Evolutionary conservation across 2,797 vertebrate genomes (phyloP).

Genomic region (Rhinophrynus dorsalis): DNA sequence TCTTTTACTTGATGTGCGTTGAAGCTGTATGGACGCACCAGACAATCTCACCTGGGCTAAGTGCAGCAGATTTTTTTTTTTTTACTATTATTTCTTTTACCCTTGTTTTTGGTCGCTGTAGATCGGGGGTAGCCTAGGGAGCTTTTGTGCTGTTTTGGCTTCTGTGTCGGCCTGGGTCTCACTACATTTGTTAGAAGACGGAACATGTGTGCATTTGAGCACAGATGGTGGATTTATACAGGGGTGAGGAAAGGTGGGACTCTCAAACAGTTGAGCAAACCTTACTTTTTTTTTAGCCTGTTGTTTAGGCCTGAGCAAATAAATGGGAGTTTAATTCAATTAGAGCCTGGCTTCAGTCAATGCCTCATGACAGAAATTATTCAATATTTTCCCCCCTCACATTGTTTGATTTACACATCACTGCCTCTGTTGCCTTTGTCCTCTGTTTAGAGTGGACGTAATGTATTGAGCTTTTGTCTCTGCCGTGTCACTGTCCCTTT

Average conservation of each 20-base stretch:
- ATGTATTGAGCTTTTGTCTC: slow-evolving; percentile 94
- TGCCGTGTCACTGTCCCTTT: slow-evolving; percentile 88
- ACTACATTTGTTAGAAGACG: slow-evolving; percentile 87
- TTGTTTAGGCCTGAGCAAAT: slow-evolving; percentile 93
- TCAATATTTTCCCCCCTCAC: slow-evolving; percentile 79
- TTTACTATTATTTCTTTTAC: slow-evolving; percentile 49
- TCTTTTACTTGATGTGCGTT: slow-evolving; percentile 93
- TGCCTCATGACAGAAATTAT: slow-evolving; percentile 87
- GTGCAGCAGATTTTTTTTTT: slow-evolving; percentile 67
- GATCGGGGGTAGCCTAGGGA: slow-evolving; percentile 88
- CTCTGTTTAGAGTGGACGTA: slow-evolving; percentile 80
- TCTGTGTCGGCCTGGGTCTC: slow-evolving; percentile 81
- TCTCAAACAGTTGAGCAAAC: slow-evolving; percentile 89
- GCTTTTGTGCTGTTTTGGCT: slow-evolving; percentile 95
- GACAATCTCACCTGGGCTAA: slow-evolving; percentile 85
- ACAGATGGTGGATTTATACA: slow-evolving; percentile 96
- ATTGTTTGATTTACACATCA: slow-evolving; percentile 95
- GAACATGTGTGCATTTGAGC: slow-evolving; percentile 85
- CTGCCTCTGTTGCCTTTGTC: slow-evolving; percentile 92
- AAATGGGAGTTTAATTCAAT: slow-evolving; percentile 99
- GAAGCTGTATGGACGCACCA: slow-evolving; percentile 79
- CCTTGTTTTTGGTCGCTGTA: slow-evolving; percentile 69
- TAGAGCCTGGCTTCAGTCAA: slow-evolving; percentile 88
- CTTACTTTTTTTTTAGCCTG: slow-evolving; percentile 81
- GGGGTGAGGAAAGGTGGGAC: slow-evolving; percentile 90